These are phyloP conservation scores for Telenomus remus DNA, from an alignment of 1,140 invertebrate genomes.

Conservation along the genomic window DNA sequence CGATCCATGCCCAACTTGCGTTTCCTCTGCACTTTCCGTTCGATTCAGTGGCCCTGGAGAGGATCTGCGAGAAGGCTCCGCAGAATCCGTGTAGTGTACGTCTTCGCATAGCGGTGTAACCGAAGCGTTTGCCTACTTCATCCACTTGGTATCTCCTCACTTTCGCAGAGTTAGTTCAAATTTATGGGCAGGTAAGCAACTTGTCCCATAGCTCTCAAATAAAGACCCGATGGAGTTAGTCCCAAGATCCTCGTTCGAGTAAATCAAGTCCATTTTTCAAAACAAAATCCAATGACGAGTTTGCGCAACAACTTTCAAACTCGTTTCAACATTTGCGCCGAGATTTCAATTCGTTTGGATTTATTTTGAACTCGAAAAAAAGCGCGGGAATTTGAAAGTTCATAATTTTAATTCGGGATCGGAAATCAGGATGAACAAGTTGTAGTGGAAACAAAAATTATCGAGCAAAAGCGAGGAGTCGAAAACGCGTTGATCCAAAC, in stretches of 20 bases:
- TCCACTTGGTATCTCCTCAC: conserved; percentile 49
- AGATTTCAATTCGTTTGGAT: too few relatives aligned
- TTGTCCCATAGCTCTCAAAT: conserved; percentile 36
- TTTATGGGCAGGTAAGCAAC: conserved; percentile 57
- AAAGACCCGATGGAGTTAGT: conserved; percentile 7
- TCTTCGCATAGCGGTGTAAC: conserved; percentile 46
- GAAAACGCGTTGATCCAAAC: conserved; percentile 22
- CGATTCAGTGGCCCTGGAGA: conserved; percentile 12
- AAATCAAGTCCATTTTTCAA: neutral
- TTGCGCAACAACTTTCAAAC: too few relatives aligned
- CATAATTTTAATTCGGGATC: too few relatives aligned
- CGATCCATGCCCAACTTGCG: conserved; percentile 65
- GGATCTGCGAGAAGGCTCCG: conserved; percentile 51
- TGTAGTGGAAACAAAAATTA: too few relatives aligned
- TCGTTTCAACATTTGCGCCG: too few relatives aligned
- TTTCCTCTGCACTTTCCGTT: conserved; percentile 32
- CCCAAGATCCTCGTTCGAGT: conserved; percentile 11
- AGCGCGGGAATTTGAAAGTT: too few relatives aligned
- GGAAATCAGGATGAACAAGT: too few relatives aligned
- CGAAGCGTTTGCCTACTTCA: conserved; percentile 38
- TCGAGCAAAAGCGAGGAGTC: neutral
- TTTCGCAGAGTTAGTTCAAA: conserved; percentile 61
- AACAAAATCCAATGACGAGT: too few relatives aligned
- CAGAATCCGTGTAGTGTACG: conserved; percentile 51
- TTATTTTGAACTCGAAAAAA: too few relatives aligned